Evolutionary conservation across 2,888 invertebrate genomes (phyloP), one percentile per base, ranked within the genome.

Genomic region (Aphidoletes aphidimyza): DNA sequence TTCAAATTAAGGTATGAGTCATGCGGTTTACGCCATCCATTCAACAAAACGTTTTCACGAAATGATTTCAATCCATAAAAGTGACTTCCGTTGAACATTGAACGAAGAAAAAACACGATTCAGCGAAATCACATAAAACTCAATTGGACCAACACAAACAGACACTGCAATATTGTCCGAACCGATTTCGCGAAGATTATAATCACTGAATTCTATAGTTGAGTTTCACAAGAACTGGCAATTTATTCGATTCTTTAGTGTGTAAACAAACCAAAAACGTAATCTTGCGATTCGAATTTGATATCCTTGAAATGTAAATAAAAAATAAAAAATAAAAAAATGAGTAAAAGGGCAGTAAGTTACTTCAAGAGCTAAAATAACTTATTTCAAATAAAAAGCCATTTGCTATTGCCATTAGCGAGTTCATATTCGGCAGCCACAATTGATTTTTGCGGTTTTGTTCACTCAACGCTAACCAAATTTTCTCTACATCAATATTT

Each of bases 381-480:
- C n/a, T 19, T 2, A 47, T 3, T n/a, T 54, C 5, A 54, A 22
- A 9, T 54, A 54, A 19, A 19, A 47, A 47, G 47, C 47, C 9
- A 47, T 47, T 11, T 17, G 17, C 17, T 2, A 47, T 19, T 14
- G 47, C 17, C 39, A 11, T 5, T 39, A 11, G 47, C 47, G 17
- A 11, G 17, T 47, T 39, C 39, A 17, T 11, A 17, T 14, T 69
- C 17, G 30, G 30, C n/a, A 14, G 30, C 69, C 11, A 34, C 30
- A 69, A 69, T 69, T 69, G 69, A 69, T 69, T 69, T 69, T 69
- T 69, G 69, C 69, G 69, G 69, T 69, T 69, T 69, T 2, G 30
- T 69, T 54, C 69, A n/a, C 42, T 14, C 6, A 42, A 9, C 14
- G 8, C 8, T 14, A 42, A 42, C 14, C 6, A 42, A 9, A 42